These are phyloP conservation scores for Cettia cetti DNA, from an alignment of 2,113 vertebrate genomes.

Conservation along the genomic window DNA sequence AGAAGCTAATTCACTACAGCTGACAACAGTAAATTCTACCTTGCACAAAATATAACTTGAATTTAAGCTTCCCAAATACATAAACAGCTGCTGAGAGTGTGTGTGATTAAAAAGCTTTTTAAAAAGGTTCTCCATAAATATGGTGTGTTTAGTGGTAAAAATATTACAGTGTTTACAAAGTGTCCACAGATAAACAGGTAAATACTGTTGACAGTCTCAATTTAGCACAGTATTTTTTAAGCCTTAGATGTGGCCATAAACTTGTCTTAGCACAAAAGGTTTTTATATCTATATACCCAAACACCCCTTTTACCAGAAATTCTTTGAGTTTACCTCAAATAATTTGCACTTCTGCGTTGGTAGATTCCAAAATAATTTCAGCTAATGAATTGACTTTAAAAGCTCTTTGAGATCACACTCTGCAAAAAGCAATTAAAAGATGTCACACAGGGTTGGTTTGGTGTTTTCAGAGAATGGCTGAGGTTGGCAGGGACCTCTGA, in stretches of 20 bases:
- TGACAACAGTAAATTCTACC: background rate
- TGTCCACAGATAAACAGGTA: background rate
- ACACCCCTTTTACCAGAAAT: background rate
- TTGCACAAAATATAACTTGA: background rate
- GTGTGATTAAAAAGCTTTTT: background rate
- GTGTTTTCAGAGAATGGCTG: accelerated
- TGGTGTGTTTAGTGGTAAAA: background rate
- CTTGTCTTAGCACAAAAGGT: background rate
- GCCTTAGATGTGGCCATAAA: background rate
- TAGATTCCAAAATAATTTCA: background rate
- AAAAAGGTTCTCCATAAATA: background rate
- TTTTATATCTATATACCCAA: background rate
- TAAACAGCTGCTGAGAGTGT: background rate
- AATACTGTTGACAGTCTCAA: background rate
- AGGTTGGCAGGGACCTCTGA: background rate
- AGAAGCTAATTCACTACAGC: background rate
- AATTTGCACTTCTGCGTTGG: background rate
- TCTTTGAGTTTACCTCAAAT: background rate
- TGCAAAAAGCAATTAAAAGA: background rate
- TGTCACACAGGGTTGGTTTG: background rate
- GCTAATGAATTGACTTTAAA: background rate
- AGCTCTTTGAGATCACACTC: background rate
- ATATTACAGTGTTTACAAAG: background rate
- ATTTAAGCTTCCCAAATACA: background rate
- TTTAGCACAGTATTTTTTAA: background rate